These are phyloP conservation scores for Leptarthrus brevirostris DNA, from an alignment of 2,888 invertebrate species.

Conservation along the genomic window DNA sequence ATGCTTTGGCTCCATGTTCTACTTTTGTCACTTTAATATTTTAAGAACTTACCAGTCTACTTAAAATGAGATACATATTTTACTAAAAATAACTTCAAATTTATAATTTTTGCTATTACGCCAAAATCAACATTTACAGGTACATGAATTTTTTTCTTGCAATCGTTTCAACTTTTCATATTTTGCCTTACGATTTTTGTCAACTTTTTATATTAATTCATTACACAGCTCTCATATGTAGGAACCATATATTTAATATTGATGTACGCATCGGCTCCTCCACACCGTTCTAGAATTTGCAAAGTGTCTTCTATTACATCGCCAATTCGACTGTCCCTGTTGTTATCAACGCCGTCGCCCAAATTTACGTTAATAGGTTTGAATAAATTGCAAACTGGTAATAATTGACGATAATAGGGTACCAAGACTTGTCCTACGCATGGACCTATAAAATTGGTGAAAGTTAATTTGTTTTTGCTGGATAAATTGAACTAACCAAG, in stretches of 20 bases:
- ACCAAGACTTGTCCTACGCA: conserved; percentile 91
- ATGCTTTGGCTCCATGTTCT: no score
- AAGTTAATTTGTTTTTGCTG: neutral
- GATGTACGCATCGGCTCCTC: conserved; percentile 95
- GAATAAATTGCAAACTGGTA: conserved; percentile 89
- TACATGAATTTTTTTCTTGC: neutral
- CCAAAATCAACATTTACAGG: neutral
- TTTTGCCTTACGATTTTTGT: conserved; percentile 7
- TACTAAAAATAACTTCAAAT: no score
- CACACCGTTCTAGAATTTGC: conserved; percentile 88
- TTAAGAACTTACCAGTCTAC: no score
- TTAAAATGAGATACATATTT: no score
- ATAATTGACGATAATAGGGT: conserved; percentile 93
- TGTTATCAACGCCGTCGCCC: conserved; percentile 89
- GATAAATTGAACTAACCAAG: conserved; percentile 45
- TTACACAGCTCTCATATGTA: conserved; percentile 90
- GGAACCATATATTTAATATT: conserved; percentile 99
- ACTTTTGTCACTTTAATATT: no score
- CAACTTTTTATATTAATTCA: no score
- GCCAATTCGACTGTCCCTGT: conserved; percentile 85
- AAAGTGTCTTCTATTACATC: conserved; percentile 94
- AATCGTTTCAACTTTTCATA: neutral
- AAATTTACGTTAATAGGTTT: conserved; percentile 76
- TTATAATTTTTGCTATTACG: no score
- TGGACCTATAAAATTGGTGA: conserved; percentile 59